These are phyloP conservation scores for Clitarchus hookeri DNA, from an alignment of 2,888 invertebrate genomes.

Conservation along the genomic window DNA sequence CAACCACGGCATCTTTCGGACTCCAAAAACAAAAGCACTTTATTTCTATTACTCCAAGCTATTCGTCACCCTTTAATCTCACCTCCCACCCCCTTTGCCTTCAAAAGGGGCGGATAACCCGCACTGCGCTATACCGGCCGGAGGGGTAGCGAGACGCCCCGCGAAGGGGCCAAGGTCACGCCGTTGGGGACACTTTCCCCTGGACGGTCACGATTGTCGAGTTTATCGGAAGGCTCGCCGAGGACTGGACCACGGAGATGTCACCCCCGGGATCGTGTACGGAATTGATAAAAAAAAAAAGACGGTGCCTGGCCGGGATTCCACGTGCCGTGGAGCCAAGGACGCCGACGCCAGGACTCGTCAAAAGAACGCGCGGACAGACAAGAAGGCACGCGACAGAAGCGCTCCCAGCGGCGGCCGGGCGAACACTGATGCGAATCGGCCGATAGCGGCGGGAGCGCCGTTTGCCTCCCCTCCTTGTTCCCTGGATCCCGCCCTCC, in stretches of 20 bases:
- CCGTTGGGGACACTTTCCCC: too few species aligned
- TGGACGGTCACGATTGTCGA: too few species aligned
- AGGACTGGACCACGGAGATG: too few species aligned
- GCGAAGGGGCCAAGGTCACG: too few species aligned
- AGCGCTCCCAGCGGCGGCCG: neutral
- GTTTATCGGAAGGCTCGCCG: too few species aligned
- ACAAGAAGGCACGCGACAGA: neutral
- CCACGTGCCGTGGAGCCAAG: neutral
- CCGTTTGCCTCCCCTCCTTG: neutral
- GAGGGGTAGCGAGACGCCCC: neutral
- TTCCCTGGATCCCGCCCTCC: neutral
- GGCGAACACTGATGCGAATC: neutral
- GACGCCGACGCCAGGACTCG: neutral
- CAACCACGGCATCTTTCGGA: constrained; percentile 55
- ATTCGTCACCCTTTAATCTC: neutral
- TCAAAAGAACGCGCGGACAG: neutral
- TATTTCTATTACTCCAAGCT: neutral
- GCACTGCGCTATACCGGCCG: neutral
- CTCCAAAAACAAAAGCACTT: neutral
- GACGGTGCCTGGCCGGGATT: too few species aligned
- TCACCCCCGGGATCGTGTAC: too few species aligned
- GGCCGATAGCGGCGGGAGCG: neutral
- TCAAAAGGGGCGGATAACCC: neutral
- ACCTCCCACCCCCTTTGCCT: too few species aligned
- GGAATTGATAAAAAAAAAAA: too few species aligned